Conservation (phyloP, 2,888 invertebrate species). For the Epirrhoe tristata region DNA sequence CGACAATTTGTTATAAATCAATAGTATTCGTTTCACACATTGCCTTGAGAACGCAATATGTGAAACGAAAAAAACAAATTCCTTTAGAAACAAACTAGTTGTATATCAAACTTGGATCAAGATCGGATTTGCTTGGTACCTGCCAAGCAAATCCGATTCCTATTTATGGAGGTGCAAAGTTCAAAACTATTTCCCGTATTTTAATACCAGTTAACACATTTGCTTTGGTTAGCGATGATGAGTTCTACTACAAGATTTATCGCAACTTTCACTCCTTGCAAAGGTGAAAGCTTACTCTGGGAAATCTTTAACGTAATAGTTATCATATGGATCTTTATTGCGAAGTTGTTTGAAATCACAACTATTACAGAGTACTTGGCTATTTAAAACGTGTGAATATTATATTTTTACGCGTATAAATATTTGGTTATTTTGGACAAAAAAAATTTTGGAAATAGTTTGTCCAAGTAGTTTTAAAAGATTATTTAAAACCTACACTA, state of each 20-base stretch:
- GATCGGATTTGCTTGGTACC: no score
- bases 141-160: slow-evolving; percentile 5
- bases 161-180: slow-evolving; percentile 2
- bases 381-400: no score
- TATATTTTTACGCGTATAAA: no score
- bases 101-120: background rate
- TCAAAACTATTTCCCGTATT: slow-evolving; percentile 8
- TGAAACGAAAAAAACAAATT: no score
- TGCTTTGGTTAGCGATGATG: slow-evolving; percentile 38
- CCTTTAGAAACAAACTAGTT: slow-evolving; percentile 8
- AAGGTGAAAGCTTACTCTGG: slow-evolving; percentile 54
- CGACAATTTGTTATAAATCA: slow-evolving; percentile 28
- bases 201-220: slow-evolving; percentile 34
- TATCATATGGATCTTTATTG: slow-evolving; percentile 30
- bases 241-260: slow-evolving; percentile 42
- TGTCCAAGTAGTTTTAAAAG: no score
- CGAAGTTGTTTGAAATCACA: slow-evolving; percentile 8
- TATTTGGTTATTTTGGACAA: no score
- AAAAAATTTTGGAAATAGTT: no score
- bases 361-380: no score
- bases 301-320: slow-evolving; percentile 38
- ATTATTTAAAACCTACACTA: no score
- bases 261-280: slow-evolving; percentile 52
- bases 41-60: slow-evolving; percentile 19
- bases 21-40: slow-evolving; percentile 25